These are phyloP conservation scores for Lates calcarifer DNA, from an alignment of 2,113 vertebrate species.

Conservation along the genomic window DNA sequence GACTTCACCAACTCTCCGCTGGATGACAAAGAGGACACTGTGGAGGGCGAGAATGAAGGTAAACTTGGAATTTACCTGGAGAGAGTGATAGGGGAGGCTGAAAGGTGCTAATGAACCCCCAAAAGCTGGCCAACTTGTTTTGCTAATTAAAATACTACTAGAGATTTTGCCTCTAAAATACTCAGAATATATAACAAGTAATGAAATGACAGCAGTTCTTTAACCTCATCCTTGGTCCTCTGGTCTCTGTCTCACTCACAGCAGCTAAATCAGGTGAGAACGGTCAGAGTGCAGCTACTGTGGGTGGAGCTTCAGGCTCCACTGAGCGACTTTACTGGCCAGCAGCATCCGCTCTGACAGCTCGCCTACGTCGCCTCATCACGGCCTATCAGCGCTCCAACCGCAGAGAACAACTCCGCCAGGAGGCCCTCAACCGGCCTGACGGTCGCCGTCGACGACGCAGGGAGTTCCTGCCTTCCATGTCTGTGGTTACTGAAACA, in stretches of 20 bases:
- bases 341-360: slow-evolving; percentile 93
- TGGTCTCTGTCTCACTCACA: background rate
- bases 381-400: slow-evolving; percentile 99
- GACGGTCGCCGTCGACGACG: slow-evolving; percentile 92
- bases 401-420: slow-evolving; percentile 94
- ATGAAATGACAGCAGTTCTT: too few relatives aligned
- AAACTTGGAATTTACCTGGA: slow-evolving; percentile 27
- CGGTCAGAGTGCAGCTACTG: slow-evolving; percentile 46
- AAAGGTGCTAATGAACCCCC: background rate
- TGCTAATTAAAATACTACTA: too few relatives aligned
- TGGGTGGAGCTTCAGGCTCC: slow-evolving; percentile 55
- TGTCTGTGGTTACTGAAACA: slow-evolving; percentile 91
- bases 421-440: slow-evolving; percentile 94
- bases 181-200: background rate
- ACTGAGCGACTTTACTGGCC: slow-evolving; percentile 95
- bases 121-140: too few relatives aligned
- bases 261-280: slow-evolving; percentile 78
- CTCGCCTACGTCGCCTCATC: slow-evolving; percentile 96
- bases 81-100: background rate
- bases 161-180: too few relatives aligned
- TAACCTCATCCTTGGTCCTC: background rate
- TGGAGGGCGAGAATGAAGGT: slow-evolving; percentile 90
- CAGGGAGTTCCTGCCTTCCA: slow-evolving; percentile 86
- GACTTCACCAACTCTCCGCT: slow-evolving; percentile 97
- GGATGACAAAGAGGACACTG: slow-evolving; percentile 92